Evolutionary conservation across 1,140 invertebrate species (phyloP).

Genomic region (Calephelis nemesis): DNA sequence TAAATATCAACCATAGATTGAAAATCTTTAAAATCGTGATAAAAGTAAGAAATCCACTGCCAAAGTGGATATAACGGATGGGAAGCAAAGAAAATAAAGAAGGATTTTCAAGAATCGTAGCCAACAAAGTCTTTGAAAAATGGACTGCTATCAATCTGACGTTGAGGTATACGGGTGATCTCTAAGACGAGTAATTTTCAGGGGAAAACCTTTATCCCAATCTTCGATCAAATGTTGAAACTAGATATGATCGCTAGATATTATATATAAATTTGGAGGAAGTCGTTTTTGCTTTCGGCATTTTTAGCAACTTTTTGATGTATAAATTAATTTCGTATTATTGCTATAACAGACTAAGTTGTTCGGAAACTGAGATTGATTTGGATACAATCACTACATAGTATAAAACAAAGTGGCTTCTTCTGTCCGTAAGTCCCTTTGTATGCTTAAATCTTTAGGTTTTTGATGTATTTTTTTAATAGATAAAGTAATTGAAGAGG

Average conservation of each 20-base stretch:
- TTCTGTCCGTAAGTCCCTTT: too few relatives aligned
- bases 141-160: conserved; percentile 18
- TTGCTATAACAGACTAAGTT: too few relatives aligned
- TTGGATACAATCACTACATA: too few relatives aligned
- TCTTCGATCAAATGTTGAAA: not conserved
- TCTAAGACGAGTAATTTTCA: conserved; percentile 18
- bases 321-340: too few relatives aligned
- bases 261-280: not conserved
- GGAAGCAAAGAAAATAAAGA: conserved; percentile 10
- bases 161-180: conserved; percentile 18
- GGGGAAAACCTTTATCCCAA: conserved; percentile 10
- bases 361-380: too few relatives aligned
- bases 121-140: conserved; percentile 19
- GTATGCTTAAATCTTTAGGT: too few relatives aligned
- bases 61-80: conserved; percentile 6
- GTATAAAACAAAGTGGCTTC: too few relatives aligned
- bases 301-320: not conserved
- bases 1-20: too few relatives aligned
- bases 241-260: not conserved
- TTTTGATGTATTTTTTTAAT: too few relatives aligned
- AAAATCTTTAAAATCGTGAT: not conserved
- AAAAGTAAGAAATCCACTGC: not conserved
- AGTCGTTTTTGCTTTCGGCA: not conserved
- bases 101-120: conserved; percentile 14
- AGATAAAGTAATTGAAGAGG: too few relatives aligned